Conservation (phyloP, 2,888 invertebrate species). For the Ferrisia virgata region DNA sequence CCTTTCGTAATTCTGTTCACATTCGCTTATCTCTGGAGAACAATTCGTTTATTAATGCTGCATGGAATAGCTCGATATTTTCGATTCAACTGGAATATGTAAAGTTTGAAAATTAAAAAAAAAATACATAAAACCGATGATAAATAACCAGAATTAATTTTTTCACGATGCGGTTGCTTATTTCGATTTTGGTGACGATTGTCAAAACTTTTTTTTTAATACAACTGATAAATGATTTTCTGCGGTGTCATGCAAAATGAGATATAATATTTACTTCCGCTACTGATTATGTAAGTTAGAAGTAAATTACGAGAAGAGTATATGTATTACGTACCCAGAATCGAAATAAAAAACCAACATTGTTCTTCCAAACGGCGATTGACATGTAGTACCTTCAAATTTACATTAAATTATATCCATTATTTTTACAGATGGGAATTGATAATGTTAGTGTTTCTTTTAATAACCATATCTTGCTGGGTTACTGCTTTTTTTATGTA, state of each 20-base stretch:
- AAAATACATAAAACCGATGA: neutral
- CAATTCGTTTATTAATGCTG: constrained; percentile 60
- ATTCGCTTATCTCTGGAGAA: neutral
- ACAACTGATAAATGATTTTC: too few relatives aligned
- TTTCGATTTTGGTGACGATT: too few relatives aligned
- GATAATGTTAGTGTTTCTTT: constrained; percentile 55
- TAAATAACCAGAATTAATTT: too few relatives aligned
- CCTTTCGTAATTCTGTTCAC: neutral
- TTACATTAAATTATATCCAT: neutral
- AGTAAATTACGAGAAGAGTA: too few relatives aligned
- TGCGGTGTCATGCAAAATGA: too few relatives aligned
- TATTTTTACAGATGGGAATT: neutral
- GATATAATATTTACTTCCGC: too few relatives aligned
- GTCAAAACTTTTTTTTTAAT: too few relatives aligned
- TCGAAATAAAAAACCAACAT: too few relatives aligned
- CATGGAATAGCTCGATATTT: constrained; percentile 60
- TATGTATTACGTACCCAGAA: too few relatives aligned
- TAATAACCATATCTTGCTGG: constrained; percentile 64
- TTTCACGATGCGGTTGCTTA: too few relatives aligned
- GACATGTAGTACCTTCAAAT: too few relatives aligned
- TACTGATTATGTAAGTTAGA: too few relatives aligned
- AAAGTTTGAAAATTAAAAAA: neutral
- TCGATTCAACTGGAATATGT: constrained; percentile 60
- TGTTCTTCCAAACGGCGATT: neutral
- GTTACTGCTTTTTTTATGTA: constrained; percentile 56